Conservation (phyloP, 2,888 invertebrate genomes). For the Patella ulyssiponensis region DNA sequence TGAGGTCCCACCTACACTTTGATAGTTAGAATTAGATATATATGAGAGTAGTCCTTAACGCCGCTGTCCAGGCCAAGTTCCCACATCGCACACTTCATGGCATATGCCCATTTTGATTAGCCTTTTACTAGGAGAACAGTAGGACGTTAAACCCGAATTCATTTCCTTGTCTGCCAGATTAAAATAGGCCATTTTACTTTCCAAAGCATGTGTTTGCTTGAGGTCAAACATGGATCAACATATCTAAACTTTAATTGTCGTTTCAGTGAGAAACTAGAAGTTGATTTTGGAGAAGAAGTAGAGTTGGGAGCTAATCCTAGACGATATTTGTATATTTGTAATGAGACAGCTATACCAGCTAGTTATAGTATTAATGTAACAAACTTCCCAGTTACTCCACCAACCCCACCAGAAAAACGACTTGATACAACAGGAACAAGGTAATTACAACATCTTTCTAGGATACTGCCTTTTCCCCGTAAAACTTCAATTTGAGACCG, state of each 20-base stretch:
- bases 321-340: conserved; percentile 61
- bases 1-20: no score
- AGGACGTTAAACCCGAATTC: no score
- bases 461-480: no score
- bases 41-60: background rate
- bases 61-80: background rate
- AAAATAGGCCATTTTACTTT: background rate
- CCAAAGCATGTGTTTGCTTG: background rate
- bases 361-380: conserved; percentile 57
- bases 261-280: conserved; percentile 28
- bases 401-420: conserved; percentile 53
- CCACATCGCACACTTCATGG: no score
- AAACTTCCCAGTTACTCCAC: conserved; percentile 56
- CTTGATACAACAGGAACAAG: background rate
- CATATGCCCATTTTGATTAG: no score
- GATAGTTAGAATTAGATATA: no score
- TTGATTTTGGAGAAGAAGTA: conserved; percentile 63
- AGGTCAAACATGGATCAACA: background rate
- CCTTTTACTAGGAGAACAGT: no score
- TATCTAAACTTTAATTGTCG: no score
- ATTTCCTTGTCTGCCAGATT: background rate
- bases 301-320: conserved; percentile 50
- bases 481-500: no score
- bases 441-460: background rate
- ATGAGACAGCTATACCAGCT: conserved; percentile 65